Evolutionary conservation across 2,888 invertebrate species (phyloP), one percentile per base, ranked within the genome.

Genomic region (Dasysyrphus albostriatus): DNA sequence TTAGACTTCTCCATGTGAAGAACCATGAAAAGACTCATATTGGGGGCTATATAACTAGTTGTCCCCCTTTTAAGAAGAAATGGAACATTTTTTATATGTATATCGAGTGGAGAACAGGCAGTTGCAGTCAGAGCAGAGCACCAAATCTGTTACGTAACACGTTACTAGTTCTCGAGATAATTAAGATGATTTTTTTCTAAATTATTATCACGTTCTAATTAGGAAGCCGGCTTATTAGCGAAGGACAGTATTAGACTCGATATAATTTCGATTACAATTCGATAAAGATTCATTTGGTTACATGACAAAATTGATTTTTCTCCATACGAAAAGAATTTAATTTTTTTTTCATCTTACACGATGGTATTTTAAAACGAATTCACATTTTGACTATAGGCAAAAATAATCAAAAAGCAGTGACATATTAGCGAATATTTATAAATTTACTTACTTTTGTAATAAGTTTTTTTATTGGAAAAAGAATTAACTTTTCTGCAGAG

Each of bases 381-480:
- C 29, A 49, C 32, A 34, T 39, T 49, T 58, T 49, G 65, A 54
- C 51, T 19, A 19, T 8, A 3, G 34, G 12, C 51, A n/a, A 67
- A 34, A 37, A 37, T 29, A 42, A 29, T 39, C 16, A 14, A 14
- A 29, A 29, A 29, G n/a, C 42, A 39, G 5, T 24, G 14, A 32
- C 9, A 29, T n/a, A n/a, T 69, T 19, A 5, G 49, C 24, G 61
- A 75, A 73, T 24, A 49, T 12, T 39, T 34, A 44, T 54, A 47
- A 73, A 58, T 82, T 49, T 85, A 85, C 85, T 85, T 85, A 85
- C 85, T 82, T 85, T 81, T 85, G 32, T 24, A 14, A 77, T 72
- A 24, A 81, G 63, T 76, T 84, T 76, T 75, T 32, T 56, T 19
- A 56, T 72, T 82, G 16, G 44, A n/a, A 69, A 73, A 59, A 69